Conservation (phyloP, 1,140 invertebrate species). For the Drepana arcuata region DNA sequence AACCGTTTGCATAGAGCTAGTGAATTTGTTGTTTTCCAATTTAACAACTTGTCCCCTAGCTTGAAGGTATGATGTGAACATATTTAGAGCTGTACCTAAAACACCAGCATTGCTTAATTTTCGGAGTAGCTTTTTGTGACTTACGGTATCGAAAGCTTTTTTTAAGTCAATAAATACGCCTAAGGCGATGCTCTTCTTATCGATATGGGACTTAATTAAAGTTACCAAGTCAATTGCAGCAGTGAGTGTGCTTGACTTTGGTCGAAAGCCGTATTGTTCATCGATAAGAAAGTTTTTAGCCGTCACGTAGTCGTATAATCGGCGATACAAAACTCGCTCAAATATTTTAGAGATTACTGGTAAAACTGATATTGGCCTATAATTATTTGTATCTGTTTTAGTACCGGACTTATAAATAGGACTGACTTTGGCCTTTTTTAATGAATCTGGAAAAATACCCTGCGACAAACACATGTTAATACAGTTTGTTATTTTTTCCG, state of each 20-base stretch:
- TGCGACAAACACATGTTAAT: slow-evolving; percentile 1
- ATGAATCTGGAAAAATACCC: slow-evolving; percentile 1
- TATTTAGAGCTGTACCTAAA: neutral
- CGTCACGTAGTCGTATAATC: neutral
- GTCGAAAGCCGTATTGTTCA: neutral
- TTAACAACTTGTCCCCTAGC: slow-evolving; percentile 2
- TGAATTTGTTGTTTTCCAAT: neutral
- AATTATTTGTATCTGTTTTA: slow-evolving; percentile 3
- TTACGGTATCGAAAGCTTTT: neutral
- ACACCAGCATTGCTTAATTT: slow-evolving; percentile 5
- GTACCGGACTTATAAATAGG: slow-evolving; percentile 5
- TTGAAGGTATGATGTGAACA: neutral
- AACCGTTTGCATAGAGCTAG: neutral
- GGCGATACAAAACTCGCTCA: neutral
- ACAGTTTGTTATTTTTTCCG: neutral
- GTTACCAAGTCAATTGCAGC: slow-evolving; percentile 1
- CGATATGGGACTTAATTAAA: slow-evolving; percentile 1
- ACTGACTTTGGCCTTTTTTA: slow-evolving; percentile 3
- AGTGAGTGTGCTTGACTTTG: slow-evolving; percentile 2
- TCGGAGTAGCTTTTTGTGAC: neutral
- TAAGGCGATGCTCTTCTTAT: neutral
- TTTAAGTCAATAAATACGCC: slow-evolving; percentile 1
- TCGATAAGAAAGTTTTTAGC: neutral
- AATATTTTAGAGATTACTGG: slow-evolving; percentile 1
- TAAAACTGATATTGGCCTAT: slow-evolving; percentile 1